Conservation (phyloP, 2,888 invertebrate genomes). For the Heteromyza rotundicornis region DNA sequence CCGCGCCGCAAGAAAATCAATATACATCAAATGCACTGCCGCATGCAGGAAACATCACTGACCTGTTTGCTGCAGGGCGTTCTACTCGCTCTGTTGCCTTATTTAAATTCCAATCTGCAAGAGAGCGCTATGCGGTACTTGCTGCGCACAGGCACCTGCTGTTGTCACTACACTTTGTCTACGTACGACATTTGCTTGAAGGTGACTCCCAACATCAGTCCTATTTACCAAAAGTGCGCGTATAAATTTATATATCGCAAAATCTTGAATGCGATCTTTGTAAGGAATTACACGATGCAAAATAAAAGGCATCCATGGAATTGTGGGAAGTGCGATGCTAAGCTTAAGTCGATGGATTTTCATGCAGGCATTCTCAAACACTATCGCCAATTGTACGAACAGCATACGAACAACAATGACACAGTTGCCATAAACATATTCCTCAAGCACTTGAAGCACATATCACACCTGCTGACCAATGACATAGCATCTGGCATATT, state of each 20-base stretch:
- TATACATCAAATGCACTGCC: constrained; percentile 47
- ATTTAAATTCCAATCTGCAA: constrained; percentile 43
- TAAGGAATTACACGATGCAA: constrained; percentile 26
- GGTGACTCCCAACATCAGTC: constrained; percentile 37
- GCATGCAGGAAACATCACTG: constrained; percentile 34
- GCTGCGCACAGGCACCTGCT: constrained; percentile 54
- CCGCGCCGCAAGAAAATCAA: constrained; percentile 34
- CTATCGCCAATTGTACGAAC: constrained; percentile 42
- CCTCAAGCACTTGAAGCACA: constrained; percentile 57
- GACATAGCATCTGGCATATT: constrained; percentile 55
- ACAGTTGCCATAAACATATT: constrained; percentile 41
- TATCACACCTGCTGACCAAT: constrained; percentile 52
- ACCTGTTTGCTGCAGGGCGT: constrained; percentile 58
- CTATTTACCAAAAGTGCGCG: constrained; percentile 47
- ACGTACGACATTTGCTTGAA: constrained; percentile 47
- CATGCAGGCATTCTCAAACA: constrained; percentile 45
- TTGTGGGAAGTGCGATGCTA: constrained; percentile 53
- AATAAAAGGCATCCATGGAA: constrained; percentile 29
- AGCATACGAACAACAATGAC: constrained; percentile 22
- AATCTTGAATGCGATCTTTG: constrained; percentile 50
- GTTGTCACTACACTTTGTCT: constrained; percentile 54
- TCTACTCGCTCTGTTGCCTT: constrained; percentile 47
- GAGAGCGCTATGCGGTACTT: constrained; percentile 50
- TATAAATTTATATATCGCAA: constrained; percentile 55
- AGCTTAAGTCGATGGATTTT: constrained; percentile 51